These are phyloP conservation scores for Listronotus bonariensis DNA, from an alignment of 1,140 invertebrate species.

Conservation along the genomic window DNA sequence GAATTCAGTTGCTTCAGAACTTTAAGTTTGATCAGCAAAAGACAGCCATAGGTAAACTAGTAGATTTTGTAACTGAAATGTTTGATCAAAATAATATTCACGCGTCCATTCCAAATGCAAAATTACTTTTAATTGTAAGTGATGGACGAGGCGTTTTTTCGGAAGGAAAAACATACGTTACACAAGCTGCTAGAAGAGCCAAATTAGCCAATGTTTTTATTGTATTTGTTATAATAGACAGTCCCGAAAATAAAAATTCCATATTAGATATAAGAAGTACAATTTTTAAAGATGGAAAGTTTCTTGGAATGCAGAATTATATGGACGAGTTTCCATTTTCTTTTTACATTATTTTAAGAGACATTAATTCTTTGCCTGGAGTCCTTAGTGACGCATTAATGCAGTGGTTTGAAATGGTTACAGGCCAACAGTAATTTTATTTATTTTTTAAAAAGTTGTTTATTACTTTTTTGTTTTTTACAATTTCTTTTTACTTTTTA, in stretches of 20 bases:
- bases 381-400: conserved; percentile 93
- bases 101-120: conserved; percentile 64
- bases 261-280: conserved; percentile 88
- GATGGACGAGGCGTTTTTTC: conserved; percentile 92
- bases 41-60: conserved; percentile 77
- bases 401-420: conserved; percentile 97
- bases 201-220: conserved; percentile 84
- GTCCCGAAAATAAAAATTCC: conserved; percentile 88
- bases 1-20: conserved; percentile 76
- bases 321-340: conserved; percentile 97
- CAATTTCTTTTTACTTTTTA: not conserved
- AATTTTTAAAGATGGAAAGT: conserved; percentile 69
- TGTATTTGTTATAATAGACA: conserved; percentile 95
- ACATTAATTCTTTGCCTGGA: conserved; percentile 83
- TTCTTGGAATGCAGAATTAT: conserved; percentile 72
- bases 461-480: too few species aligned
- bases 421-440: conserved; percentile 17
- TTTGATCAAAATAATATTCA: conserved; percentile 58
- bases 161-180: conserved; percentile 82
- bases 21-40: conserved; percentile 81
- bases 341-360: conserved; percentile 94
- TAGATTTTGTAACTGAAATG: conserved; percentile 77
- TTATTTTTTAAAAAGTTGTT: not conserved
- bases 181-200: conserved; percentile 78
- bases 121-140: conserved; percentile 89